A percentile compares a stretch with the other conserved stretches of the same genome.
phyloP scores from a whole-genome alignment of 2,888 invertebrate genomes.

The Erannis defoliaria region DNA sequence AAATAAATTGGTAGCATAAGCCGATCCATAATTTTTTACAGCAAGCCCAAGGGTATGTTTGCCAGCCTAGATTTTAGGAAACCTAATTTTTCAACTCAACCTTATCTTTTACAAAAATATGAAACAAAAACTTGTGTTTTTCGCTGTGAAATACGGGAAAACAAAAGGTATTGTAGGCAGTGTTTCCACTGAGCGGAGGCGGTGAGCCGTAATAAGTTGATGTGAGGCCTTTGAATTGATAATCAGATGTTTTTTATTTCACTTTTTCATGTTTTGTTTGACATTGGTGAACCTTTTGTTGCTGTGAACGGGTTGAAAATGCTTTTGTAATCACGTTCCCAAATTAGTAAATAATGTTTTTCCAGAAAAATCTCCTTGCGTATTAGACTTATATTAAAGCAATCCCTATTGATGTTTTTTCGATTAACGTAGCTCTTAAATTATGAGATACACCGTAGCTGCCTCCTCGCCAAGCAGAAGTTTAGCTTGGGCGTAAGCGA shows the following conservation, averaged over 20 bases:
- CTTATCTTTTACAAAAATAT: conserved; percentile 33
- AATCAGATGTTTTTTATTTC: conserved; percentile 38
- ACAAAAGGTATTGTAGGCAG: conserved; percentile 35
- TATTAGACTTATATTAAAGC: too few species aligned
- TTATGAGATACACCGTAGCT: too few species aligned
- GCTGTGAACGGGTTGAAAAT: conserved; percentile 20
- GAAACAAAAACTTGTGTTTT: conserved; percentile 24
- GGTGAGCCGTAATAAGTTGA: conserved; percentile 41
- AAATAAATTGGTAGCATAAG: conserved; percentile 10
- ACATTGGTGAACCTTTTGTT: conserved; percentile 40
- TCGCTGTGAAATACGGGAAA: conserved; percentile 29
- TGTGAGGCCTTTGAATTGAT: conserved; percentile 43
- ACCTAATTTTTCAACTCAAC: conserved; percentile 24
- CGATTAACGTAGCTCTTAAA: too few species aligned
- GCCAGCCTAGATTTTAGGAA: conserved; percentile 17
- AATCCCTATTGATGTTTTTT: too few species aligned
- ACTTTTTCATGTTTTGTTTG: conserved; percentile 40
- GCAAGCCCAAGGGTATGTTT: conserved; percentile 2
- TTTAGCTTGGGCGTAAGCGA: too few species aligned
- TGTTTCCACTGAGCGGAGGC: conserved; percentile 29
- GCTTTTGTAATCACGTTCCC: conserved; percentile 14
- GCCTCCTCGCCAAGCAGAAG: too few species aligned
- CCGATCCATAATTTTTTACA: conserved; percentile 5
- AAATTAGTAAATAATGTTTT: conserved; percentile 31
- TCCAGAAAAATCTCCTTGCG: conserved; percentile 11